Evolutionary conservation across 2,113 vertebrate species (phyloP).

Genomic region (Datnioides undecimradiatus): DNA sequence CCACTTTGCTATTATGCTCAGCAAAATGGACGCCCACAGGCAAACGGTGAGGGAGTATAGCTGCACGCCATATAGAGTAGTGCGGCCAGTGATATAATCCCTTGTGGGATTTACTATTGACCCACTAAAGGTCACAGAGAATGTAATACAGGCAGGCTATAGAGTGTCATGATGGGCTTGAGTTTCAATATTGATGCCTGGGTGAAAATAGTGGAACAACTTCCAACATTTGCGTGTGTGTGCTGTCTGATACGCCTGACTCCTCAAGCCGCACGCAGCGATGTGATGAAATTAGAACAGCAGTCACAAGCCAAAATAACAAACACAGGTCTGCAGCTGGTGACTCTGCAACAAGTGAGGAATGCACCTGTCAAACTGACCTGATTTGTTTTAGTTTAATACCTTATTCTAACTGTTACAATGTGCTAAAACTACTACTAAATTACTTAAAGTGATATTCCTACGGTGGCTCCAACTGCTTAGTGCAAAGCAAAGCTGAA

Average conservation of each 20-base stretch:
- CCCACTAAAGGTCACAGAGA: conserved; percentile 51
- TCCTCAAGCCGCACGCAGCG: not conserved
- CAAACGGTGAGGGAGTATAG: conserved; percentile 24
- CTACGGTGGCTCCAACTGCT: too few relatives aligned
- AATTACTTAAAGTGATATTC: too few relatives aligned
- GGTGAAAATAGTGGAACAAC: conserved; percentile 33
- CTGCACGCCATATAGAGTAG: conserved; percentile 38
- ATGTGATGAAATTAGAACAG: conserved; percentile 15
- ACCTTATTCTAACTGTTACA: not conserved
- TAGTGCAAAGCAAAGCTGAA: too few relatives aligned
- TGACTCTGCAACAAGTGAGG: conserved; percentile 2
- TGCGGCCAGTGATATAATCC: conserved; percentile 37
- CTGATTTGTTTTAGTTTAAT: not conserved
- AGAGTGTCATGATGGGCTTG: conserved; percentile 25
- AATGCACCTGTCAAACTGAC: not conserved
- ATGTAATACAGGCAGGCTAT: conserved; percentile 30
- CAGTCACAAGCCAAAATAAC: conserved; percentile 1
- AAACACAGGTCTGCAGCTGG: too few relatives aligned
- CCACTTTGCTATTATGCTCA: conserved; percentile 36
- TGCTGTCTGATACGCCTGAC: not conserved
- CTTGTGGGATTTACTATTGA: conserved; percentile 45
- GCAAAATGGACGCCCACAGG: conserved; percentile 40
- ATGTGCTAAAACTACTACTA: too few relatives aligned
- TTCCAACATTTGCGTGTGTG: conserved; percentile 6
- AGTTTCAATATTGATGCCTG: conserved; percentile 40